Percentiles rank a stretch among this genome's conserved stretches.
phyloP scores from a whole-genome alignment of 2,888 invertebrate species.

The Sarcophaga variegata region DNA sequence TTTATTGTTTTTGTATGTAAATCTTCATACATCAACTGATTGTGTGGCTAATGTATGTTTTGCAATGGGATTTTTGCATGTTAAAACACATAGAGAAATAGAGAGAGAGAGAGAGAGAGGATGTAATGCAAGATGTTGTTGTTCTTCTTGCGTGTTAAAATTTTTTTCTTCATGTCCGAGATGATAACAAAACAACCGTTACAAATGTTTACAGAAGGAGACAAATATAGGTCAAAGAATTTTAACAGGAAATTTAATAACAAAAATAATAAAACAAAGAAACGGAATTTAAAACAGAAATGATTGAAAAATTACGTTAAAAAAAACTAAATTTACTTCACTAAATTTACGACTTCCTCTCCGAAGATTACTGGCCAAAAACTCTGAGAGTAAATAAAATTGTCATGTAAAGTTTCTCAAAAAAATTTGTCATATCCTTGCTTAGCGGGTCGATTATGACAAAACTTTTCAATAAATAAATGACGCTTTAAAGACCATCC shows the following conservation, averaged over 20 bases:
- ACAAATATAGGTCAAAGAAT: conserved; percentile 22
- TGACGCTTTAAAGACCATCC: too few species aligned
- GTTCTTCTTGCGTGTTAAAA: background rate
- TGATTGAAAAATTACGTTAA: background rate
- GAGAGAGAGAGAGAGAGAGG: background rate
- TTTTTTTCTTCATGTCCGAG: background rate
- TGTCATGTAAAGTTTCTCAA: too few species aligned
- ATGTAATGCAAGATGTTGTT: conserved; percentile 12
- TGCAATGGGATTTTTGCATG: background rate
- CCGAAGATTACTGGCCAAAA: background rate
- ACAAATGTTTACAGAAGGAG: background rate
- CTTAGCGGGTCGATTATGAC: too few species aligned
- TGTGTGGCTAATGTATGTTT: background rate
- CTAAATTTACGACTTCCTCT: too few species aligned
- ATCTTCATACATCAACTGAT: background rate
- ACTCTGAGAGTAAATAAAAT: too few species aligned
- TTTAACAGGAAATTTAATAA: conserved; percentile 61
- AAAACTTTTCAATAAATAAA: too few species aligned
- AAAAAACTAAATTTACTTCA: background rate
- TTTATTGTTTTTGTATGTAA: background rate
- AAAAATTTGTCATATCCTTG: too few species aligned
- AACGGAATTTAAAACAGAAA: background rate
- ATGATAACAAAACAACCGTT: conserved; percentile 35
- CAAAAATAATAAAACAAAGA: conserved; percentile 18
- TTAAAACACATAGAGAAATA: background rate